These are phyloP conservation scores for Bradynema listronoti DNA, from an alignment of 1,140 invertebrate species.

Conservation along the genomic window DNA sequence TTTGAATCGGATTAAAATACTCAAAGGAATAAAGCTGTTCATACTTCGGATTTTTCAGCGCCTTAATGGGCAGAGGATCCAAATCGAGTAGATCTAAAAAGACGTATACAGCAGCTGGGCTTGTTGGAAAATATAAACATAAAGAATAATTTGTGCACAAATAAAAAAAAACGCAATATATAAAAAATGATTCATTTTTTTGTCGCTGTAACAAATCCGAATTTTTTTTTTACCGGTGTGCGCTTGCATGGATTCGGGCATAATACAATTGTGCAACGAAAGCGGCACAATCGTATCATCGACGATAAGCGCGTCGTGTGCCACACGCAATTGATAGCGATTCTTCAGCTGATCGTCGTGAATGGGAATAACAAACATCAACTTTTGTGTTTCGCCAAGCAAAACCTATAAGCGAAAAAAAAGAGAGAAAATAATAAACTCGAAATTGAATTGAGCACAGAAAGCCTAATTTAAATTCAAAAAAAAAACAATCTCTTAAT, in stretches of 20 bases:
- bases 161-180: neutral
- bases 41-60: slow-evolving; percentile 70
- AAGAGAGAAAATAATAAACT: too few relatives aligned
- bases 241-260: slow-evolving; percentile 83
- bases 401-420: slow-evolving; percentile 61
- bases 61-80: slow-evolving; percentile 77
- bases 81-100: slow-evolving; percentile 76
- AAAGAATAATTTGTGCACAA: neutral
- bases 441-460: too few relatives aligned
- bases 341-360: slow-evolving; percentile 74
- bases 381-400: slow-evolving; percentile 69
- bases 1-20: slow-evolving; percentile 98
- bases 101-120: too few relatives aligned
- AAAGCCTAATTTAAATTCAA: too few relatives aligned
- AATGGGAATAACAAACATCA: slow-evolving; percentile 92
- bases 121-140: too few relatives aligned
- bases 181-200: neutral
- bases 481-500: too few relatives aligned
- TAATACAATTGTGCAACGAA: slow-evolving; percentile 78
- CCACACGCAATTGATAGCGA: slow-evolving; percentile 81
- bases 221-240: slow-evolving; percentile 68
- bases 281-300: slow-evolving; percentile 70
- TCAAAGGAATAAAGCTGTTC: slow-evolving; percentile 80
- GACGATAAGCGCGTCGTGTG: slow-evolving; percentile 83
- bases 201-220: neutral